Percentiles rank a stretch among this genome's conserved stretches.
These are phyloP conservation scores for Heliconius erato DNA, from an alignment of 2,888 invertebrate species.

Conservation along the genomic window DNA sequence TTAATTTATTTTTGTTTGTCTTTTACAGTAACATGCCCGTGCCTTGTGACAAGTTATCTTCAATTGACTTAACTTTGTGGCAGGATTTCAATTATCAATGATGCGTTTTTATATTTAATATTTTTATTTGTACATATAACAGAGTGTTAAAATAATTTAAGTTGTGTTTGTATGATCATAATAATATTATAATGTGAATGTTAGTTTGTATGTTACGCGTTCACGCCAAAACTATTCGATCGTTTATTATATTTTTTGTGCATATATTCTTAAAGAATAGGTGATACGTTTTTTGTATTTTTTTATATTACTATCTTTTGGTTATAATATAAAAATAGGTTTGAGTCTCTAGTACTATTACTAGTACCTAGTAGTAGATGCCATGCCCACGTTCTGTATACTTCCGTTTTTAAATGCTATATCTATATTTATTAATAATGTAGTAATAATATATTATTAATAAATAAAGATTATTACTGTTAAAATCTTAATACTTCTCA, in stretches of 20 bases:
- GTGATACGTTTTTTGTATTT: too few relatives aligned
- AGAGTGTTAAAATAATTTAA: slow-evolving; percentile 16
- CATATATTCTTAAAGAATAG: too few relatives aligned
- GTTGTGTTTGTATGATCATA: background rate
- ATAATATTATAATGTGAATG: background rate
- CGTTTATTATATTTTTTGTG: background rate
- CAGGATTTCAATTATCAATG: slow-evolving; percentile 66
- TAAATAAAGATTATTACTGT: too few relatives aligned
- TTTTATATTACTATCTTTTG: too few relatives aligned
- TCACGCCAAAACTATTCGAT: too few relatives aligned
- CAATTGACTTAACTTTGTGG: slow-evolving; percentile 83
- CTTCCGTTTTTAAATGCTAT: background rate
- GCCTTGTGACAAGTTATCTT: slow-evolving; percentile 80
- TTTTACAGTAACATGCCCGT: slow-evolving; percentile 83
- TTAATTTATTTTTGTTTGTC: background rate
- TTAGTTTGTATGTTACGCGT: too few relatives aligned
- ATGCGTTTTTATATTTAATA: slow-evolving; percentile 7
- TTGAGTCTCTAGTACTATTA: too few relatives aligned
- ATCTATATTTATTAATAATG: background rate
- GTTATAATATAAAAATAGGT: too few relatives aligned
- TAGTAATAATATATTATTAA: too few relatives aligned
- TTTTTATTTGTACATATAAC: slow-evolving; percentile 7
- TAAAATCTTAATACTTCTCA: too few relatives aligned
- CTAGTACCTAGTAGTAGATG: background rate
- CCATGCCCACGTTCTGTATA: background rate